Percentiles rank a stretch among this genome's conserved stretches.
These are phyloP conservation scores for Brevipalpus yothersi DNA, from an alignment of 1,140 invertebrate species.

Conservation along the genomic window DNA sequence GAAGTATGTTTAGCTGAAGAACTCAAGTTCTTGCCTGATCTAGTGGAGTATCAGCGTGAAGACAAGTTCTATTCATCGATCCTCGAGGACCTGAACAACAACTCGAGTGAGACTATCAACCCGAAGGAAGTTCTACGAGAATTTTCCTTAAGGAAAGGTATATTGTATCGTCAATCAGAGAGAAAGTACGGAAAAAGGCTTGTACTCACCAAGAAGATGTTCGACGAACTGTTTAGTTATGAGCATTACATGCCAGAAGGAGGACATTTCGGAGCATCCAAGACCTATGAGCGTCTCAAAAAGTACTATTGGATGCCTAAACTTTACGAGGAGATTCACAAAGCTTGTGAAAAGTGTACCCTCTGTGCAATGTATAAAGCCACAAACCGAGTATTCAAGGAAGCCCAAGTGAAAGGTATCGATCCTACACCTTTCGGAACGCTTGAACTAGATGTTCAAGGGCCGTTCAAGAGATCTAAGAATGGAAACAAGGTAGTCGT, in stretches of 20 bases:
- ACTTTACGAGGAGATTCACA: neutral
- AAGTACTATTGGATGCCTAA: neutral
- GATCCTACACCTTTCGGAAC: neutral
- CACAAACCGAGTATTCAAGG: neutral
- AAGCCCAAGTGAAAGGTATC: neutral
- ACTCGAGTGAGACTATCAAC: neutral
- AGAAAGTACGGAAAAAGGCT: neutral
- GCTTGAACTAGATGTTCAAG: neutral
- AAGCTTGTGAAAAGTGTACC: neutral
- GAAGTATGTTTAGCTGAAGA: too few relatives aligned
- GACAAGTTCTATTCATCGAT: neutral
- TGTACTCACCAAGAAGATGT: neutral
- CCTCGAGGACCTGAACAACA: neutral
- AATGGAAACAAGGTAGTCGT: neutral
- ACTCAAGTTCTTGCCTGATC: too few relatives aligned
- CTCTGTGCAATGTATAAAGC: neutral
- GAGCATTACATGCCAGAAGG: neutral
- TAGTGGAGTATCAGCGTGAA: neutral
- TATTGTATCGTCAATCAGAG: neutral
- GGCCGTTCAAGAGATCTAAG: neutral
- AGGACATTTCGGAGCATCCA: neutral
- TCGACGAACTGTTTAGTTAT: neutral
- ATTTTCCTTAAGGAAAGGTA: neutral
- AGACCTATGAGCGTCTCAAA: neutral
- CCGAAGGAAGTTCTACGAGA: neutral